Conservation (phyloP, 2,888 invertebrate genomes). For the Globia sparganii region DNA sequence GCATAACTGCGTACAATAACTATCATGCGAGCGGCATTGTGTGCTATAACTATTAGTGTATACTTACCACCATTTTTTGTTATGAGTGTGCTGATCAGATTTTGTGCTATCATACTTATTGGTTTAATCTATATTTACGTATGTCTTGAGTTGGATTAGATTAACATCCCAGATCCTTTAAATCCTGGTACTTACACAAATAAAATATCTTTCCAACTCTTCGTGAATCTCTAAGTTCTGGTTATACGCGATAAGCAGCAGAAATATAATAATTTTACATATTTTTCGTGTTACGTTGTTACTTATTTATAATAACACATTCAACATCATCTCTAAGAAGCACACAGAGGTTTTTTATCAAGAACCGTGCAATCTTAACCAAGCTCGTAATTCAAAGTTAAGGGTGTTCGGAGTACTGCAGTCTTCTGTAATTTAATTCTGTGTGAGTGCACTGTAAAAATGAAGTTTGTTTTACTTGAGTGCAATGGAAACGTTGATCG, state of each 20-base stretch:
- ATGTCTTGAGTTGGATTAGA: not conserved
- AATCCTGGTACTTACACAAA: not conserved
- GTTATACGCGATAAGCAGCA: not conserved
- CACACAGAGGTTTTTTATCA: slow-evolving; percentile 45
- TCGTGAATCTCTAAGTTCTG: not conserved
- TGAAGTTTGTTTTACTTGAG: slow-evolving; percentile 61
- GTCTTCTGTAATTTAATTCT: slow-evolving; percentile 62
- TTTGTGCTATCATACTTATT: slow-evolving; percentile 1
- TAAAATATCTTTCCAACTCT: not conserved
- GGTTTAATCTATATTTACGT: not conserved
- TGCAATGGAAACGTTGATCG: slow-evolving; percentile 54
- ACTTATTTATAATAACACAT: not conserved
- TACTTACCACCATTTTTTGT: slow-evolving; percentile 21
- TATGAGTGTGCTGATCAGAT: slow-evolving; percentile 13
- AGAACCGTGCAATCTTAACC: slow-evolving; percentile 52
- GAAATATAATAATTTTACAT: not conserved
- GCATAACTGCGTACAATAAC: slow-evolving; percentile 49
- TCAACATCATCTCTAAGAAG: not conserved
- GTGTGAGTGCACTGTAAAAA: slow-evolving; percentile 63
- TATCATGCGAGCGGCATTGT: slow-evolving; percentile 31
- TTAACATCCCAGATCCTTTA: not conserved
- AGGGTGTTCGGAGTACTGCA: slow-evolving; percentile 50
- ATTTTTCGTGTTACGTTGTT: slow-evolving; percentile 15
- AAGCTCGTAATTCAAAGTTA: slow-evolving; percentile 58
- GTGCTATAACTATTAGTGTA: slow-evolving; percentile 13